Evolutionary conservation across 2,797 vertebrate genomes (phyloP), one percentile per base, ranked within the genome.

Genomic region (Harpagifer antarcticus): DNA sequence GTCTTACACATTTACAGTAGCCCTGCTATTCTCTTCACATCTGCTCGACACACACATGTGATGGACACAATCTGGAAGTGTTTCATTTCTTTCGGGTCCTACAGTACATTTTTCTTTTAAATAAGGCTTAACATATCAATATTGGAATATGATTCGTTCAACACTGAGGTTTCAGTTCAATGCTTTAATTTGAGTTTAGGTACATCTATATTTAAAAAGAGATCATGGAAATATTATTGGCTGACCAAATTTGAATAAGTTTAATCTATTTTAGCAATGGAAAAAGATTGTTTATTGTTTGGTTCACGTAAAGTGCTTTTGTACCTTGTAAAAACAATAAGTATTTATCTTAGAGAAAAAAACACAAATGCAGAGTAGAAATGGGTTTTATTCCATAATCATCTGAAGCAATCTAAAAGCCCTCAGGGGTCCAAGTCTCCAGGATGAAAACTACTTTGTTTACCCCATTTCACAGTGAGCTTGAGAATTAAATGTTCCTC

Each of bases 381-480:
- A 48, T 68, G 23, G 37, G 27, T 68, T 62, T 9, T 68, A 6
- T 19, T 63, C 47, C 11, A n/a, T 59, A 59, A 62, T 64, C 33
- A 61, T 72, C 8, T 74, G 48, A 77, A 69, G 71, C 61, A 76
- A 73, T 78, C 44, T 33, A 43, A 17, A 4, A 0, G 37, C 59
- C 58, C 60, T 64, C 20, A 20, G 78, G 53, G 59, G 55, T 67
- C 27, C 27, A 16, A 4, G 19, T 23, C 66, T 60, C 33, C 52
- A 45, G 14, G n/a, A 16, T 64, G 48, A 48, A 72, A 62, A 68
- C 53, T 3, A 52, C 52, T 43, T 54, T 44, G 47, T 82, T 86
- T 74, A 49, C 15, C 17, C 40, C 27, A 71, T 76, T 54, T 80
- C 52, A 62, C 67, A 48, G 47, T 1, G 33, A 70, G 70, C 42